Evolutionary conservation across 2,888 invertebrate species (phyloP), one percentile per base, ranked within the genome.

Genomic region (Eristalis arbustorum): DNA sequence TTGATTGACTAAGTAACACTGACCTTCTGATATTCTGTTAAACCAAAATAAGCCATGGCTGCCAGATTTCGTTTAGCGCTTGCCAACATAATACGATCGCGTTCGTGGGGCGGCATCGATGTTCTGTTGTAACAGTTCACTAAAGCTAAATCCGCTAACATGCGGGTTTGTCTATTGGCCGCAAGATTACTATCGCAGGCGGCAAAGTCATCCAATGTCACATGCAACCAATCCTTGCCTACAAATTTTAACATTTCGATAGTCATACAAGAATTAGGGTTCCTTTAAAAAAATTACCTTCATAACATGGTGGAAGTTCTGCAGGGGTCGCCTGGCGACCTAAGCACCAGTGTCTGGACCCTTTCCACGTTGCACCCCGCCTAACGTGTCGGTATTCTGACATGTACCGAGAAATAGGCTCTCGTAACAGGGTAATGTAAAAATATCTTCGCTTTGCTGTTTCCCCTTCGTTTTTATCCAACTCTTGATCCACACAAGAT

Each of bases 341-440:
- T 90, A 95, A 94, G 90, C 96, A 96, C 94, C 95, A 95, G 91
- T 96, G 96, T 0, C 95, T 93, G 18, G 96, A 95, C 49, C 96
- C 97, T 92, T 97, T 97, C 99, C 99, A 99, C 56, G 98, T 98
- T 81, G 98, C 98, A 42, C 99, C 98, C 34, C 99, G 95, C 91
- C 98, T 97, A 66, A 99, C 99, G 93, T 99, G 99, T 61, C 98
- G 95, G 93, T 97, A 99, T 93, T 99, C 99, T 79, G 98, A 98
- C 90, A 99, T 94, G 93, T 98, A 99, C 92, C 96, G 95, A 74
- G 97, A 95, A 59, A 99, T 96, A 0, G 99, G 99, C 91, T 99
- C 98, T 85, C 99, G 95, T 67, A 99, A 94, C 88, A 99, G 95
- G 5, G 99, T 98, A 89, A 99, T 98, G 94, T 98, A 99, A 94